Evolutionary conservation across 2,888 invertebrate genomes (phyloP).

Genomic region (Heliconius ethilla): DNA sequence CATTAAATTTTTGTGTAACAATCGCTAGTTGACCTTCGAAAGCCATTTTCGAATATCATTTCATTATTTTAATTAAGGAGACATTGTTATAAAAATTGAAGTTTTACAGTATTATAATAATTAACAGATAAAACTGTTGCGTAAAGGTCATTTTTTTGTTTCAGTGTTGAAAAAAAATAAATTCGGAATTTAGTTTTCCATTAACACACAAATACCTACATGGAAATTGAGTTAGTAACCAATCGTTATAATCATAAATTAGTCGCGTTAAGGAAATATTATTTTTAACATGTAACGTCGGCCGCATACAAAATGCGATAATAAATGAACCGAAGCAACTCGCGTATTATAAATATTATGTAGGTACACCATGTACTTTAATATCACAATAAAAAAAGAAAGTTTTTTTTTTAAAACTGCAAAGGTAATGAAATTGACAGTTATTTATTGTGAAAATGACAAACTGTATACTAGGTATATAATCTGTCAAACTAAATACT

Average conservation of each 20-base stretch:
- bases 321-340: background rate
- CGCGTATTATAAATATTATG: background rate
- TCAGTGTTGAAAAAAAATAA: background rate
- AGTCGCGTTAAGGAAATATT: constrained; percentile 43
- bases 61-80: constrained; percentile 9
- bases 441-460: too few species aligned
- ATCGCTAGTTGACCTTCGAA: constrained; percentile 4
- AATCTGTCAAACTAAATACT: background rate
- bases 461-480: too few species aligned
- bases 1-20: background rate
- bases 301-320: constrained; percentile 12
- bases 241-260: constrained; percentile 39
- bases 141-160: background rate
- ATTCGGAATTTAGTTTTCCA: constrained; percentile 16
- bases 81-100: constrained; percentile 5
- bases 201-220: constrained; percentile 22
- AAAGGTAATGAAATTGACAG: too few species aligned
- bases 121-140: background rate
- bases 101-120: constrained; percentile 6
- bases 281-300: constrained; percentile 35
- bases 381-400: background rate
- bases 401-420: background rate
- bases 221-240: constrained; percentile 28
- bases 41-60: constrained; percentile 6
- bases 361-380: background rate